Evolutionary conservation across 2,888 invertebrate genomes (phyloP), one percentile per base, ranked within the genome.

Genomic region (Tiliacea aurago): DNA sequence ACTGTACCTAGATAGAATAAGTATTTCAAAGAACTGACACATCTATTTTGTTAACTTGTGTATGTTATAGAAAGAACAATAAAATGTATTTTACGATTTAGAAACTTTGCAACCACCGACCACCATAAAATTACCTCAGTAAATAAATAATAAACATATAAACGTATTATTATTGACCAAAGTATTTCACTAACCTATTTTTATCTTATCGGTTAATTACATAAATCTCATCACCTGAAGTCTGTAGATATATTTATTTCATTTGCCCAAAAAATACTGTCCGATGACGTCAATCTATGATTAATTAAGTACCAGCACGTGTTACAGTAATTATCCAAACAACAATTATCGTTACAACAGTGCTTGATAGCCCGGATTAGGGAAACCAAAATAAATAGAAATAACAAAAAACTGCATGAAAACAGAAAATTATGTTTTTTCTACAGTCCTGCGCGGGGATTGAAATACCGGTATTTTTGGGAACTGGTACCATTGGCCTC

Each of bases 1-100:
- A 51, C 10, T n/a, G 33, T 28, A 23, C 28, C 23, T 62, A n/a
- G 11, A 47, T 55, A 73, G n/a, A 56, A 28, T 45, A 73, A 37
- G 33, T 49, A 56, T 77, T 77, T 53, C 11, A 78, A 78, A 58
- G 20, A n/a, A 74, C 56, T 74, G 78, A 74, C 37, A 45, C 20
- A 58, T 43, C 2, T 58, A 9, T 78, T 56, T 33, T 43, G 13
- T 45, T 64, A 28, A 56, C n/a, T n/a, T 47, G 13, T 56, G 9
- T 56, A 23, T 15, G 11, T 18, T 47, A 15, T 18, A 55, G 1
- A 23, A 20, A 37, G 2, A 76, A 20, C 23, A n/a, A 58, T 41
- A 4, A 41, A n/a, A 79, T 56, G 5, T 73, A 55, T 49, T 49
- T 33, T 20, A 61, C 15, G 7, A 41, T 63, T 47, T 58, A 64